Evolutionary conservation across 2,113 vertebrate species (phyloP).

Genomic region (Nothocercus nigrocapillus): DNA sequence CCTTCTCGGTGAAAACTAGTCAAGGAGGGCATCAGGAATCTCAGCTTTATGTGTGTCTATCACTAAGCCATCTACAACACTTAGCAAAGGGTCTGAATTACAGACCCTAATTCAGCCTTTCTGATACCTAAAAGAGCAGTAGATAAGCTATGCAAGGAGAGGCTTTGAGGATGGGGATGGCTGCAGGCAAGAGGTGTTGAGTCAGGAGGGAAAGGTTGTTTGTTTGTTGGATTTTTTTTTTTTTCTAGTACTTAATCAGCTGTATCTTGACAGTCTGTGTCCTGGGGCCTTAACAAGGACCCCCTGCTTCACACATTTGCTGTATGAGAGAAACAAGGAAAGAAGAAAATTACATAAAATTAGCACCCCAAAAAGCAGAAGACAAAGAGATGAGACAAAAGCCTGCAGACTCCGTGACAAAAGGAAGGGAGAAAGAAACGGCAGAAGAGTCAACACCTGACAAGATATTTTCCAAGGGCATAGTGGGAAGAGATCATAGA

Average conservation of each 20-base stretch:
- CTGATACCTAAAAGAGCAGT: not conserved
- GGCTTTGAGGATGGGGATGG: not conserved
- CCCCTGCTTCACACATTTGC: not conserved
- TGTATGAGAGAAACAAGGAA: not conserved
- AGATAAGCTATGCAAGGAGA: not conserved
- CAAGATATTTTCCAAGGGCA: not conserved
- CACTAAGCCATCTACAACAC: not conserved
- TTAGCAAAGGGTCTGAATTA: accelerated
- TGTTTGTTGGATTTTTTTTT: not conserved
- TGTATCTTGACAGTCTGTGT: not conserved
- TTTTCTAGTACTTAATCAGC: not conserved
- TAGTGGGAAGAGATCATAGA: not conserved
- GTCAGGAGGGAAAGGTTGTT: accelerated
- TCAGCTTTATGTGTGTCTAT: not conserved
- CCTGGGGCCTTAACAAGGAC: not conserved
- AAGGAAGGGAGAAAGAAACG: not conserved
- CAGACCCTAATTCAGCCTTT: not conserved
- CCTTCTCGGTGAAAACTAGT: not conserved
- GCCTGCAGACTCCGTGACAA: not conserved
- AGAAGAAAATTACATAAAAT: not conserved
- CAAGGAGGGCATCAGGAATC: not conserved
- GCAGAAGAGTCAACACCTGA: not conserved
- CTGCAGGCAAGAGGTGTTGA: accelerated
- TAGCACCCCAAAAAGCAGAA: not conserved
- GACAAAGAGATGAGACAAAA: not conserved